These are phyloP conservation scores for Salarias fasciatus DNA, from an alignment of 2,797 vertebrate species.

Conservation along the genomic window DNA sequence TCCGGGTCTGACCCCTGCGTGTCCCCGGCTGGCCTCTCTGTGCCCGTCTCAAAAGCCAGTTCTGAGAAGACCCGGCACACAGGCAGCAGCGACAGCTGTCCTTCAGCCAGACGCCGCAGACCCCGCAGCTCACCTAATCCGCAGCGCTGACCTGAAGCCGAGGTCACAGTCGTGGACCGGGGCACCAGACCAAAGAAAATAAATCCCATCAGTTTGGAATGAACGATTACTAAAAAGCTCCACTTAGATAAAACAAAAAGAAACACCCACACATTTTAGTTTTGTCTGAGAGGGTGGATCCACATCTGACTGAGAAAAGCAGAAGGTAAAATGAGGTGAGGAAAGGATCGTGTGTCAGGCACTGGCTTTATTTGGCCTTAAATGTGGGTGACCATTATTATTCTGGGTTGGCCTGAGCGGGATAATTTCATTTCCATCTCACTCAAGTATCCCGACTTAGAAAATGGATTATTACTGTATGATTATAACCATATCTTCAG, in stretches of 20 bases:
- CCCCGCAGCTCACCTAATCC: conserved; percentile 37
- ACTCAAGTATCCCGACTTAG: no score
- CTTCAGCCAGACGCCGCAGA: conserved; percentile 28
- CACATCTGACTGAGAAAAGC: conserved; percentile 7
- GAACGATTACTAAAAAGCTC: conserved; percentile 24
- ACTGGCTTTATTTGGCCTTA: conserved; percentile 30
- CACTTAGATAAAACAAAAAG: conserved; percentile 21
- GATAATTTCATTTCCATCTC: conserved; percentile 51
- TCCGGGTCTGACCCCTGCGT: no score
- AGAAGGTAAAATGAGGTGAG: conserved; percentile 48
- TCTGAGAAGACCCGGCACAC: conserved; percentile 21
- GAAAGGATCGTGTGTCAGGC: conserved; percentile 44
- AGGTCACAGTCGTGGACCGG: neutral
- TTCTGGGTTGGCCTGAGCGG: conserved; percentile 28
- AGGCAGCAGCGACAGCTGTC: conserved; percentile 27
- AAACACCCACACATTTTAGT: conserved; percentile 33
- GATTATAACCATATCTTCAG: no score
- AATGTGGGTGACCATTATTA: conserved; percentile 51
- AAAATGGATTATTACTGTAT: no score
- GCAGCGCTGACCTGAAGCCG: conserved; percentile 23
- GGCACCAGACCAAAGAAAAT: conserved; percentile 42
- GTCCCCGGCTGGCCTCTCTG: conserved; percentile 17
- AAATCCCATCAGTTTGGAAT: conserved; percentile 34
- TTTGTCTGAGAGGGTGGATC: conserved; percentile 26
- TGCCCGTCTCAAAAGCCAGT: conserved; percentile 19